Evolutionary conservation across 1,140 invertebrate genomes (phyloP).

Genomic region (Ips nitidus): DNA sequence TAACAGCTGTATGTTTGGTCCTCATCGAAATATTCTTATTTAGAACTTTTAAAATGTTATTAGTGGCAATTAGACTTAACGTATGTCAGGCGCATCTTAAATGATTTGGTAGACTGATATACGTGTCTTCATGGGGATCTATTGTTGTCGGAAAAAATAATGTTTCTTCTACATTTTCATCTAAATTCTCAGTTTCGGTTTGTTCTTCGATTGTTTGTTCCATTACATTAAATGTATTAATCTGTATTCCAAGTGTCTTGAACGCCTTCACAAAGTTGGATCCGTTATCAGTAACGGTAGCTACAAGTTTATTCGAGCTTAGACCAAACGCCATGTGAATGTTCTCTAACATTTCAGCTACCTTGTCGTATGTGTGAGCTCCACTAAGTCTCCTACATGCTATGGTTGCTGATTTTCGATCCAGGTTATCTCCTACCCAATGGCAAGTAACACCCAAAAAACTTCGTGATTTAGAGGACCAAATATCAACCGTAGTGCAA

Average conservation of each 20-base stretch:
- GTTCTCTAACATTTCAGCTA: slow-evolving; percentile 28
- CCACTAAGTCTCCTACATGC: slow-evolving; percentile 39
- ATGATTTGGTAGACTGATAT: background rate
- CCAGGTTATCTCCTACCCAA: slow-evolving; percentile 26
- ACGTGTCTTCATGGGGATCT: background rate
- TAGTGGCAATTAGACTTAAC: background rate
- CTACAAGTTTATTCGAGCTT: slow-evolving; percentile 29
- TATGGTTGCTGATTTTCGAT: slow-evolving; percentile 30
- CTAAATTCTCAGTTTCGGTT: background rate
- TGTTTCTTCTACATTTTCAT: background rate
- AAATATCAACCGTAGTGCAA: slow-evolving; percentile 38
- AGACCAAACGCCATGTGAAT: slow-evolving; percentile 37
- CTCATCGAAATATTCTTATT: background rate
- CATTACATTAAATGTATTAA: background rate
- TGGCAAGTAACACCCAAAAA: slow-evolving; percentile 31
- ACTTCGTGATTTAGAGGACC: slow-evolving; percentile 28
- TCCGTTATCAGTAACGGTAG: slow-evolving; percentile 41
- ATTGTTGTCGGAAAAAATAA: background rate
- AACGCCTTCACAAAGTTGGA: slow-evolving; percentile 43
- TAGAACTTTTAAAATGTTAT: background rate
- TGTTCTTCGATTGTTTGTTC: background rate
- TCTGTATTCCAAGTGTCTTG: background rate
- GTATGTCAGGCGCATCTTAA: background rate
- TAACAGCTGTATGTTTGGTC: background rate
- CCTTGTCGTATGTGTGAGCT: slow-evolving; percentile 32